phyloP scores from a whole-genome alignment of 2,888 invertebrate genomes.

The Megastigmus dorsalis region DNA sequence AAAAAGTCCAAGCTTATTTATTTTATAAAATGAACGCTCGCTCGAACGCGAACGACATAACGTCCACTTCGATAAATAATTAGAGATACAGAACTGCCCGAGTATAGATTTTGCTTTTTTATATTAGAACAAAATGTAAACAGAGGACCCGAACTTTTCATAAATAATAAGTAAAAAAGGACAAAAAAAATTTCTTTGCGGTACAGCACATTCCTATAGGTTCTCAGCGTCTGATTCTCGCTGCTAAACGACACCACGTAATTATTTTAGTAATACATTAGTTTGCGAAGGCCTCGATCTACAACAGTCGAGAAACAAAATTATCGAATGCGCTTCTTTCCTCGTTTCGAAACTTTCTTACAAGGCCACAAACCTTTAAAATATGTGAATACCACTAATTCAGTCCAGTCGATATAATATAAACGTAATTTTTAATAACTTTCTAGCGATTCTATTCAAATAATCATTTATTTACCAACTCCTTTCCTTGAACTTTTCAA shows the following conservation, averaged over 20 bases:
- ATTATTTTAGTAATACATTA: conserved; percentile 26
- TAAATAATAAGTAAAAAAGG: conserved; percentile 20
- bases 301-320: conserved; percentile 10
- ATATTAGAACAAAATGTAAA: conserved; percentile 14
- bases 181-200: conserved; percentile 28
- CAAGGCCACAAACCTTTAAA: too few species aligned
- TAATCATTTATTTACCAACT: too few species aligned
- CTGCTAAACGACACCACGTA: conserved; percentile 15
- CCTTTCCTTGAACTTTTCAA: too few species aligned
- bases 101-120: conserved; percentile 19
- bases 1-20: conserved; percentile 13
- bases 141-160: conserved; percentile 17
- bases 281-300: conserved; percentile 34
- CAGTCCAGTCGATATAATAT: too few species aligned
- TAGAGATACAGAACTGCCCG: conserved; percentile 49
- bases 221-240: conserved; percentile 29
- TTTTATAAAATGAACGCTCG: conserved; percentile 7
- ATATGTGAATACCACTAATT: too few species aligned
- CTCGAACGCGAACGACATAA: conserved; percentile 1
- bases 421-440: neutral
- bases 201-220: conserved; percentile 46
- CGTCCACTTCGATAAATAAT: conserved; percentile 41
- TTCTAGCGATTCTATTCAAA: too few species aligned
- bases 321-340: conserved; percentile 2
- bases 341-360: too few species aligned